A percentile compares a stretch with the other conserved stretches of the same genome.
These are phyloP conservation scores for Calliopum simillimum DNA, from an alignment of 2,888 invertebrate species.

Conservation along the genomic window DNA sequence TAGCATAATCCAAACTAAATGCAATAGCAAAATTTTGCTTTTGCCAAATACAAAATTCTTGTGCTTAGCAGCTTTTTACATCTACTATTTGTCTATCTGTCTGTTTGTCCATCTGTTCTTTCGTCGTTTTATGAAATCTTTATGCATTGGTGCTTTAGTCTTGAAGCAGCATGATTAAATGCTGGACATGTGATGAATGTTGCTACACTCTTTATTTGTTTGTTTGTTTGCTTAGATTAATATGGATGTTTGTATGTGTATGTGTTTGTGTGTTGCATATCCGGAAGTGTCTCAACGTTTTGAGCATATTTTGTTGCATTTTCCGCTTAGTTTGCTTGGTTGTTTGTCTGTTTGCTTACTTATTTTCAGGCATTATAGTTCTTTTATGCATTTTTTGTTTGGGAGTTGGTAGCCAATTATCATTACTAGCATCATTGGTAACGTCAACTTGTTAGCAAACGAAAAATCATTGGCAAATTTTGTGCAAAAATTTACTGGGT, in stretches of 20 bases:
- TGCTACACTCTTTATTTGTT: too few species aligned
- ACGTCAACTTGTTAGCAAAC: too few species aligned
- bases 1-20: background rate
- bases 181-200: too few species aligned
- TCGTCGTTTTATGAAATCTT: too few species aligned
- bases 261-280: conserved; percentile 4
- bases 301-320: too few species aligned
- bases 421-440: too few species aligned
- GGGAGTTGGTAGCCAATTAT: too few species aligned
- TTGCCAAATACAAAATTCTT: background rate
- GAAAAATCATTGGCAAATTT: too few species aligned
- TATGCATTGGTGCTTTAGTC: too few species aligned
- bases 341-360: conserved; percentile 18
- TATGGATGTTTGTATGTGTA: conserved; percentile 10
- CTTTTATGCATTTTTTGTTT: too few species aligned
- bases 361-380: background rate
- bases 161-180: too few species aligned
- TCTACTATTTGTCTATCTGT: background rate
- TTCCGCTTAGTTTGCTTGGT: background rate
- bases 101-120: background rate
- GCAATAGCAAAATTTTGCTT: background rate
- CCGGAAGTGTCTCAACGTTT: conserved; percentile 20
- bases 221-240: background rate
- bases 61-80: background rate
- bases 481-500: too few species aligned